Percentiles rank a stretch among this genome's conserved stretches.
phyloP scores from a whole-genome alignment of 2,888 invertebrate species.

The Meiosimyza decipiens region DNA sequence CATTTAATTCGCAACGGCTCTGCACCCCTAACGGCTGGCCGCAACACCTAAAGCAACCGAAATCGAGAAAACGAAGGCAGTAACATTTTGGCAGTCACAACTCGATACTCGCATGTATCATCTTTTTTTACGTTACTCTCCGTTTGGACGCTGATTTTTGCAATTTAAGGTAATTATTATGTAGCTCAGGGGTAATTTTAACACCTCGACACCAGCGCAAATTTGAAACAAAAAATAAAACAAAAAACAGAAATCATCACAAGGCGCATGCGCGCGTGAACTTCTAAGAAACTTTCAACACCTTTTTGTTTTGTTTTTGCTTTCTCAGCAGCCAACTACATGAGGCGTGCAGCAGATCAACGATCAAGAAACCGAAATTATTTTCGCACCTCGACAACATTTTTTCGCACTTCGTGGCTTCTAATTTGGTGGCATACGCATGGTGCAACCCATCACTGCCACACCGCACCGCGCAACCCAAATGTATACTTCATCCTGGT shows the following conservation, averaged over 20 bases:
- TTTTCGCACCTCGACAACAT: slow-evolving; percentile 64
- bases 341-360: slow-evolving; percentile 22
- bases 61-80: background rate
- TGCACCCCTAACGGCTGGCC: background rate
- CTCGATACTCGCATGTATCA: slow-evolving; percentile 1
- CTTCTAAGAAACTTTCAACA: slow-evolving; percentile 64
- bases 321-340: slow-evolving; percentile 29
- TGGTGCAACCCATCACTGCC: background rate
- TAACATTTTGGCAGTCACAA: slow-evolving; percentile 15
- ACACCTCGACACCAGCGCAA: slow-evolving; percentile 65
- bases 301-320: slow-evolving; percentile 43
- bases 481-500: background rate
- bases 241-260: background rate
- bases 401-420: slow-evolving; percentile 59
- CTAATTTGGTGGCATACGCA: slow-evolving; percentile 49
- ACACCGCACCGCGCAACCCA: background rate
- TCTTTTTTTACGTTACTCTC: slow-evolving; percentile 49
- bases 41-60: background rate
- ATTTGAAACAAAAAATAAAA: slow-evolving; percentile 37
- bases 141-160: slow-evolving; percentile 55
- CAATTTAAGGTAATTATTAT: slow-evolving; percentile 67
- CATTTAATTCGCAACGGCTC: slow-evolving; percentile 26
- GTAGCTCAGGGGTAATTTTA: slow-evolving; percentile 67
- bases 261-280: slow-evolving; percentile 40
- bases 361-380: slow-evolving; percentile 47